Evolutionary conservation across 2,888 invertebrate genomes (phyloP), one percentile per base, ranked within the genome.

Genomic region (Pycnomerus fuliginosus): DNA sequence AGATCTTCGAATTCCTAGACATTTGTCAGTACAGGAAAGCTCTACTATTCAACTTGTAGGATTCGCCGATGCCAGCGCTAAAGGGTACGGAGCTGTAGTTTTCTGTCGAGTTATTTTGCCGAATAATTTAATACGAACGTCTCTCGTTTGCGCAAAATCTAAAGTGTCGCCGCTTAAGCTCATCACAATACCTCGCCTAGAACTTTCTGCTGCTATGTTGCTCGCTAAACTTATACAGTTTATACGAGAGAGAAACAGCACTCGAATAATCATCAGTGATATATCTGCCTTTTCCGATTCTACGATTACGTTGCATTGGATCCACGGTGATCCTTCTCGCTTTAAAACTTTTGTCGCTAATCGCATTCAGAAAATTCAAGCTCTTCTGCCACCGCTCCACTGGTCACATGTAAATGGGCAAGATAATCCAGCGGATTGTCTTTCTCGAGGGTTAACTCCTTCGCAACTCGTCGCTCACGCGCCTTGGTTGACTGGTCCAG

Each of bases 401-500:
- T 25, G 27, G 27, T 10, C 4, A 11, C 28, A 28, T 28, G 13
- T 28, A 2, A 13, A 28, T 28, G 28, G 28, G 13, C n/a, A 12
- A 5, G 11, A 28, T 8, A 28, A 28, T 12, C 28, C 28, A 12
- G 28, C 28, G 2, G 3, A 28, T 12, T 8, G 8, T 8, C 10
- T 28, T 13, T 28, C 28, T 28, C 10, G 28, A 5, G 28, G 28
- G 2, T 12, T 13, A 4, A 28, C 28, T 8, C 28, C 28, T 2
- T n/a, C 28, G 14, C 20, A 8, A 20, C 8, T 20, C 8, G 20
- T 20, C 20, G 20, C 4, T 5, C 4, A 20, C 8, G 20, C 4
- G 4, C 20, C 8, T 20, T 20, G 20, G 20, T 20, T 20, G 4
- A 4, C 4, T 20, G 20, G 20, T 5, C 20, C 20, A 8, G 5